Base-by-base conservation (phyloP, 1,140 invertebrate genomes). In the Hyles euphorbiae region DNA sequence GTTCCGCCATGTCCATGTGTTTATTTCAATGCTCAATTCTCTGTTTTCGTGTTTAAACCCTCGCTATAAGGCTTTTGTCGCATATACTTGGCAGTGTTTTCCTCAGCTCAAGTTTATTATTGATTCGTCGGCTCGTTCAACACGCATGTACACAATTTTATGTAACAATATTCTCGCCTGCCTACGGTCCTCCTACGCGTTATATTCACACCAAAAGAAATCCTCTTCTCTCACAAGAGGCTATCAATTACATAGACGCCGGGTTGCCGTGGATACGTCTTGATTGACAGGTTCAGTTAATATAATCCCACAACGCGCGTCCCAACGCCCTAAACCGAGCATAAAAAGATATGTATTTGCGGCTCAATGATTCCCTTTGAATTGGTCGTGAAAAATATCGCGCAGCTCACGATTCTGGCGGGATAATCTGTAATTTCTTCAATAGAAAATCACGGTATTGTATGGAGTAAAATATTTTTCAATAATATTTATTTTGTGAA, bases 251-350 rank as follows among this genome's bases (percentile, higher is more conserved):
- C 72, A 68, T 66, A 54, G 63, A 56, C 34, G 47, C 32, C 32
- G 53, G 61, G 59, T 70, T 66, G 73, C 70, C 74, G 66, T 67
- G 68, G 67, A 70, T 64, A 71, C 68, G 57, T 59, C 62, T 63
- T 78, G 73, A 78, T 78, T 76, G 76, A 76, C 76, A 72, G 65
- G 62, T 71, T 64, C 61, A 67, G 61, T 59, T 75, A 70, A 74
- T 70, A 64, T 68, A 66, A 49, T 67, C 67, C 55, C 56, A 54
- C 60, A 60, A 70, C 71, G 57, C 63, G 64, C 40, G 32, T 60
- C 49, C 47, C 57, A 50, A 60, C 60, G 54, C 54, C 56, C 63
- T 56, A 63, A 60, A 66, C 53, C 47, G 46, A 61, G 34, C 56
- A 56, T 64, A 63, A 73, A 71, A 66, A 61, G 70, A 63, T 72